phyloP scores from a whole-genome alignment of 1,140 invertebrate species.

The Acromyrmex charruanus region DNA sequence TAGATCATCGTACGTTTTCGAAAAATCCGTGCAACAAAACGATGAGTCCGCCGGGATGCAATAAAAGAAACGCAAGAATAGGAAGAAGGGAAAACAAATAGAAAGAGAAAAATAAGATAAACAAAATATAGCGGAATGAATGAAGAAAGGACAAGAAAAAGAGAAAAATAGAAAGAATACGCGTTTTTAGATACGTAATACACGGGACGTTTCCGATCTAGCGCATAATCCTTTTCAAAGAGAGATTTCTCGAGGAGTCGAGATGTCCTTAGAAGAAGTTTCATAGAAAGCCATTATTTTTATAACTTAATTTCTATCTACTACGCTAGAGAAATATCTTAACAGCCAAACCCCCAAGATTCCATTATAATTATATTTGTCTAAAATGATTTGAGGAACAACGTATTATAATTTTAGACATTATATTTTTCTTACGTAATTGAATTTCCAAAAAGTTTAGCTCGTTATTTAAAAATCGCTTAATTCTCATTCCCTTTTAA shows the following conservation, averaged over 20 bases:
- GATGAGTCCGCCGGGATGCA: neutral
- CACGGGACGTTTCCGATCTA: conserved; percentile 20
- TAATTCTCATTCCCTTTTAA: neutral
- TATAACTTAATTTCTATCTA: neutral
- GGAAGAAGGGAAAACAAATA: neutral
- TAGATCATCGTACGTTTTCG: conserved; percentile 31
- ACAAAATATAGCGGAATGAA: conserved; percentile 2
- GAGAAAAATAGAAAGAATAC: conserved; percentile 21
- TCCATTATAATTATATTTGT: neutral
- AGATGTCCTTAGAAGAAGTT: conserved; percentile 44
- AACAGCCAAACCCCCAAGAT: conserved; percentile 15
- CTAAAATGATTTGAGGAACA: neutral
- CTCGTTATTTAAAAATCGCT: neutral
- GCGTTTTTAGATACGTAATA: conserved; percentile 43
- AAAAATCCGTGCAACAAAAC: neutral
- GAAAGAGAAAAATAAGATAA: neutral
- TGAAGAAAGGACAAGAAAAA: conserved; percentile 2
- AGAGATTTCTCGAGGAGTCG: conserved; percentile 25
- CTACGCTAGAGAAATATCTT: neutral
- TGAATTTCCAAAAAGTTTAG: neutral
- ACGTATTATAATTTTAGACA: neutral
- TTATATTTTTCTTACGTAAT: neutral
- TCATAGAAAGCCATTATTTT: conserved; percentile 31
- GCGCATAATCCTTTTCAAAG: conserved; percentile 29
- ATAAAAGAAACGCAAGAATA: neutral